phyloP scores from a whole-genome alignment of 2,888 invertebrate species.

The Scaptomyza parva region DNA sequence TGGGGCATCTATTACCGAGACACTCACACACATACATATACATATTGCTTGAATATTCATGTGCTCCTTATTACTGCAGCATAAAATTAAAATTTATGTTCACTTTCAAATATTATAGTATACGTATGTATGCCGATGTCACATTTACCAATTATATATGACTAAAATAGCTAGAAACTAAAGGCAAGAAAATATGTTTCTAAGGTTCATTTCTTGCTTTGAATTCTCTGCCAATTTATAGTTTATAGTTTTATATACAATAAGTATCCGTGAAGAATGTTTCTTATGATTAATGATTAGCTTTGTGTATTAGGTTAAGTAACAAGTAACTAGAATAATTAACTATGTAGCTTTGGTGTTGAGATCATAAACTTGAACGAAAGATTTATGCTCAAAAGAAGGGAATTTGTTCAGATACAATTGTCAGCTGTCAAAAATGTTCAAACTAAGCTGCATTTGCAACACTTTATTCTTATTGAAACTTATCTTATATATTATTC shows the following conservation, averaged over 20 bases:
- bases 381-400: too few relatives aligned
- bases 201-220: background rate
- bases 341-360: background rate
- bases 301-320: too few relatives aligned
- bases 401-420: too few relatives aligned
- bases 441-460: too few relatives aligned
- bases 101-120: constrained; percentile 46
- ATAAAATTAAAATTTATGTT: constrained; percentile 66
- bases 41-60: constrained; percentile 71
- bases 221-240: background rate
- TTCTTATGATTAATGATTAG: too few relatives aligned
- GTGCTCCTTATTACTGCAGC: constrained; percentile 37
- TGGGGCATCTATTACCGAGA: constrained; percentile 59
- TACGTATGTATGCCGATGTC: constrained; percentile 24
- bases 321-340: background rate
- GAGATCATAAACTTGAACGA: too few relatives aligned
- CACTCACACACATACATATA: background rate
- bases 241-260: too few relatives aligned
- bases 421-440: too few relatives aligned
- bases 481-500: too few relatives aligned
- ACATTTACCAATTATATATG: constrained; percentile 32
- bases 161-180: background rate
- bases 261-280: too few relatives aligned
- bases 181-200: background rate
- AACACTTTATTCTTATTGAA: too few relatives aligned